Evolutionary conservation across 2,113 vertebrate species (phyloP), one percentile per base, ranked within the genome.

Genomic region (Leptobrachium ailaonicum): DNA sequence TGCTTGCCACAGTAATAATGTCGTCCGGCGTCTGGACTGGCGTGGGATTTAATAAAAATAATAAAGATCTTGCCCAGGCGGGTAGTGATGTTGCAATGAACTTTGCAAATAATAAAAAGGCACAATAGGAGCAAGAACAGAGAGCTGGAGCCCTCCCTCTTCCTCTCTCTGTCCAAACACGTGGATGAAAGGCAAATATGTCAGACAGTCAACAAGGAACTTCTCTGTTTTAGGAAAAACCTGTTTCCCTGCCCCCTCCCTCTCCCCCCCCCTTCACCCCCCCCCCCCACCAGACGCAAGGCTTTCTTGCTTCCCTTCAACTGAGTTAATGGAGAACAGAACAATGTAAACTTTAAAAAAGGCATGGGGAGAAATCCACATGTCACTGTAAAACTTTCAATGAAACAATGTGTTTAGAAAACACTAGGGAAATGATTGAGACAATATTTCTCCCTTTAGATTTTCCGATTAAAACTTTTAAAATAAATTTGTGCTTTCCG

Each of bases 61-160:
- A 68, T 60, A 81, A 81, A 75, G 79, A 62, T 81, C 64, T 81
- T 20, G 63, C 76, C 73, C 41, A 43, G 68, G 68, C 41, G 42
- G 79, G 80, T 47, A 53, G 71, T 67, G 68, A 69, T 54, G 43
- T 50, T 82, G 66, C 66, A 85, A 83, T 84, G 85, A 88, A 88
- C 85, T 87, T 87, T 85, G 82, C 83, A 20, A 9, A 78, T 79
- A 74, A 77, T 82, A 1, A 71, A 43, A 71, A 43, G 62, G 82
- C 86, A 90, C 87, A 91, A 89, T 87, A 84, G 86, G 66, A 83
- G 80, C 82, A 68, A 85, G 80, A 84, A 7, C 73, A 78, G 56
- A 56, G 72, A 68, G 66, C 64, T 81, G 63, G 60, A 74, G 68
- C 79, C 79, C 79, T 75, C 79, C 72, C 72, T 75, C 79, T 81